phyloP scores from a whole-genome alignment of 2,113 vertebrate genomes.

The Sinocyclocheilus anophthalmus region DNA sequence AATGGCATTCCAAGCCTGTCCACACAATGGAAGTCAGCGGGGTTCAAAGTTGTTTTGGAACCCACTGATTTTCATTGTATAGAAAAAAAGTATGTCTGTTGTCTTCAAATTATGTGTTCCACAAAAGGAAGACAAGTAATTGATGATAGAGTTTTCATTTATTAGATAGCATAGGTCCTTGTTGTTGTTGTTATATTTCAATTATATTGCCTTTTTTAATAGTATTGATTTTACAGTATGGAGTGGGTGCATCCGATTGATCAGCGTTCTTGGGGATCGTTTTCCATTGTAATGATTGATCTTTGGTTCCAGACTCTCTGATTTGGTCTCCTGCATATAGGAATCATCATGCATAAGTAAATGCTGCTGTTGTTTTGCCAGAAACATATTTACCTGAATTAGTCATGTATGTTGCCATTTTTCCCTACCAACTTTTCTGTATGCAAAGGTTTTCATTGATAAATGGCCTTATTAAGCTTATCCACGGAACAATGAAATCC shows the following conservation, averaged over 20 bases:
- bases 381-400: neutral
- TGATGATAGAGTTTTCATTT: neutral
- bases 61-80: neutral
- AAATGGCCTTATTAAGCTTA: conserved; percentile 65
- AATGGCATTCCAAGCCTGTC: neutral
- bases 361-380: neutral
- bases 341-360: neutral
- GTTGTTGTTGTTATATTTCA: no score
- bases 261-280: conserved; percentile 14
- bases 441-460: conserved; percentile 45
- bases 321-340: neutral
- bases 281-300: conserved; percentile 46
- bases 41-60: neutral
- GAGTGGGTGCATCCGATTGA: conserved; percentile 38
- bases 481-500: conserved; percentile 69
- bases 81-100: neutral
- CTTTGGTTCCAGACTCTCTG: conserved; percentile 37
- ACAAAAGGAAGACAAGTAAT: neutral
- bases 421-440: neutral
- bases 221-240: neutral
- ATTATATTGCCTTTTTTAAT: neutral
- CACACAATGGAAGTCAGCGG: neutral
- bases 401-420: neutral
- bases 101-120: neutral
- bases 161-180: neutral